Percentiles rank a stretch among this genome's conserved stretches.
Conservation (phyloP, 2,797 vertebrate genomes). For the Diplodus sargus region DNA sequence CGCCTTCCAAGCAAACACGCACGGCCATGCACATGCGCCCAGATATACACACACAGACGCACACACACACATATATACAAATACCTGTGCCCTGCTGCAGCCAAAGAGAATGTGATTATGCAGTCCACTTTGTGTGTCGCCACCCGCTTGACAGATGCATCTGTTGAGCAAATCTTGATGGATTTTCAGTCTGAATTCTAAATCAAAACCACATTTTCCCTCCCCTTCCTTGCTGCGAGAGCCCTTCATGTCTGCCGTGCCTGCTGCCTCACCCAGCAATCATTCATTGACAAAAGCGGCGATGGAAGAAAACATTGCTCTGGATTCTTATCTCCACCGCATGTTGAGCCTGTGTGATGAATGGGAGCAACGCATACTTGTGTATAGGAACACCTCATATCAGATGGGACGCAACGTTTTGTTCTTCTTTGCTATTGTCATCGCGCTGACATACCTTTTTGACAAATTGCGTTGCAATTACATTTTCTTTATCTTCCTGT, state of each 20-base stretch:
- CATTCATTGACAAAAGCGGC: conserved; percentile 70
- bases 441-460: conserved; percentile 34
- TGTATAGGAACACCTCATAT: conserved; percentile 43
- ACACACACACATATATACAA: conserved; percentile 26
- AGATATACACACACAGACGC: conserved; percentile 17
- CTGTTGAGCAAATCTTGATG: conserved; percentile 86
- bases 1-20: conserved; percentile 48
- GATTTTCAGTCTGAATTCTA: conserved; percentile 82
- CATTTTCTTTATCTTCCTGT: conserved; percentile 18
- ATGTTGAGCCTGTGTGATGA: conserved; percentile 68
- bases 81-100: conserved; percentile 59
- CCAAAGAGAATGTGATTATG: conserved; percentile 78
- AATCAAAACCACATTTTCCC: conserved; percentile 77
- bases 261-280: conserved; percentile 61
- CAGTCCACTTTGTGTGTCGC: conserved; percentile 76
- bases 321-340: conserved; percentile 62
- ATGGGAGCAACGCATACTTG: conserved; percentile 47
- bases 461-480: conserved; percentile 24
- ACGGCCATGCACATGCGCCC: conserved; percentile 24
- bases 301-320: conserved; percentile 70
- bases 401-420: conserved; percentile 36
- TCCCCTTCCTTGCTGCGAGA: conserved; percentile 43
- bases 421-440: conserved; percentile 32
- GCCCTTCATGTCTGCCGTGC: conserved; percentile 60
- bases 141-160: conserved; percentile 82